phyloP scores from a whole-genome alignment of 2,888 invertebrate species.

The Polydrusus cervinus region DNA sequence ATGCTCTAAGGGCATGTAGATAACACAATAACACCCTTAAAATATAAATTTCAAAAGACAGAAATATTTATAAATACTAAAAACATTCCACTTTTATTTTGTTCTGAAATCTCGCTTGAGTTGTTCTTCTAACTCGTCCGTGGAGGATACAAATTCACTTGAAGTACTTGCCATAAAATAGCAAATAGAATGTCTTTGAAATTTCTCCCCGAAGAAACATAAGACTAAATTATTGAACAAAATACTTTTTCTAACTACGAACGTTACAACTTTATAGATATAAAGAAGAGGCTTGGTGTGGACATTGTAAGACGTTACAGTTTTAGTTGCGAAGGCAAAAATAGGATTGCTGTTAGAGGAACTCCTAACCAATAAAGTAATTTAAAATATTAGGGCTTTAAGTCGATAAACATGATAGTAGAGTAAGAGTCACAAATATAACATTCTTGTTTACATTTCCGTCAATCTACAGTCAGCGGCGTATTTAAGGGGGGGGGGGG shows the following conservation, averaged over 20 bases:
- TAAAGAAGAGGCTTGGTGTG: slow-evolving; percentile 15
- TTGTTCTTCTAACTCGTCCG: slow-evolving; percentile 34
- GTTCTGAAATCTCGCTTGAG: slow-evolving; percentile 42
- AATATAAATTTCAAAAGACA: not conserved
- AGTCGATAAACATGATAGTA: not conserved
- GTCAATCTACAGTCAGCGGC: too few relatives aligned
- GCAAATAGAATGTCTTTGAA: slow-evolving; percentile 48
- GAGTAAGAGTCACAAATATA: too few relatives aligned
- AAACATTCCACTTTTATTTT: slow-evolving; percentile 9
- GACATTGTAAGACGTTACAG: too few relatives aligned
- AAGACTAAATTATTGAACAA: slow-evolving; percentile 52
- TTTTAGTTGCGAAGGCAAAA: too few relatives aligned
- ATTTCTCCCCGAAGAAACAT: slow-evolving; percentile 51
- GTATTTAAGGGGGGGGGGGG: too few relatives aligned
- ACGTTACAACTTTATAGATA: slow-evolving; percentile 37
- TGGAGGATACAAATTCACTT: slow-evolving; percentile 42
- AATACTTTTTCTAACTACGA: slow-evolving; percentile 49
- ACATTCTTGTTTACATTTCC: too few relatives aligned
- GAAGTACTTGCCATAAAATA: slow-evolving; percentile 42
- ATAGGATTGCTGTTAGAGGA: too few relatives aligned
- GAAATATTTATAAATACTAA: not conserved
- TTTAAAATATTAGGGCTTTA: too few relatives aligned
- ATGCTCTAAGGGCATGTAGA: not conserved
- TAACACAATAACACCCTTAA: not conserved
- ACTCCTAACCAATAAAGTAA: too few relatives aligned